A percentile compares a stretch with the other conserved stretches of the same genome.
These are phyloP conservation scores for Polylopha cassiicola DNA, from an alignment of 2,888 invertebrate genomes.

Conservation along the genomic window DNA sequence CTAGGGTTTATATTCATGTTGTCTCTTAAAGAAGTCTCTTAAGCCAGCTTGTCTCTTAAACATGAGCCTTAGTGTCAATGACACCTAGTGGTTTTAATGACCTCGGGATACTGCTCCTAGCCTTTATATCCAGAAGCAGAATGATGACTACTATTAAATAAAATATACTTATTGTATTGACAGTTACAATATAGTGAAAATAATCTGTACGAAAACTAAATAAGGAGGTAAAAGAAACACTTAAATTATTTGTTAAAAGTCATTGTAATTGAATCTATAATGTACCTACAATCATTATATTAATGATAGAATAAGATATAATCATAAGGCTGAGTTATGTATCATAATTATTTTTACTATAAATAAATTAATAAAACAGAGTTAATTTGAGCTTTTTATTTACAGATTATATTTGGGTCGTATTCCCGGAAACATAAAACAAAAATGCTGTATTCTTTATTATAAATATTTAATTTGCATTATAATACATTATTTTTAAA, in stretches of 20 bases:
- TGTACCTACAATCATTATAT: slow-evolving; percentile 37
- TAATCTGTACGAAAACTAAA: slow-evolving; percentile 5
- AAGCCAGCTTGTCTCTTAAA: no score
- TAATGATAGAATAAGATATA: slow-evolving; percentile 38
- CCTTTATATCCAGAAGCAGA: no score
- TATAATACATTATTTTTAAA: no score
- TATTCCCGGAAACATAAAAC: not conserved
- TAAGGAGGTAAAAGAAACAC: slow-evolving; percentile 6
- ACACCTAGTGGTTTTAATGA: no score
- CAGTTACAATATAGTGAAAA: no score
- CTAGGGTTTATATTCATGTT: no score
- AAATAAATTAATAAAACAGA: slow-evolving; percentile 43
- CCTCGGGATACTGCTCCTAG: no score
- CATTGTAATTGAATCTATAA: slow-evolving; percentile 10
- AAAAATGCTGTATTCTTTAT: not conserved
- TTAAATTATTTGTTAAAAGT: slow-evolving; percentile 22
- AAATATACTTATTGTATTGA: no score
- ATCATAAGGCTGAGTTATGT: slow-evolving; percentile 55
- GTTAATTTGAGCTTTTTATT: slow-evolving; percentile 29
- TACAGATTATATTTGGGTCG: slow-evolving; percentile 9
- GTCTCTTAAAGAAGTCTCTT: no score
- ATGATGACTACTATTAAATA: no score
- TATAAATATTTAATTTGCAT: not conserved
- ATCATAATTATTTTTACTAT: slow-evolving; percentile 45
- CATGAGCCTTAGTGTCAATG: no score